Conservation (phyloP, 2,113 vertebrate genomes). For the Elgaria multicarinata region DNA sequence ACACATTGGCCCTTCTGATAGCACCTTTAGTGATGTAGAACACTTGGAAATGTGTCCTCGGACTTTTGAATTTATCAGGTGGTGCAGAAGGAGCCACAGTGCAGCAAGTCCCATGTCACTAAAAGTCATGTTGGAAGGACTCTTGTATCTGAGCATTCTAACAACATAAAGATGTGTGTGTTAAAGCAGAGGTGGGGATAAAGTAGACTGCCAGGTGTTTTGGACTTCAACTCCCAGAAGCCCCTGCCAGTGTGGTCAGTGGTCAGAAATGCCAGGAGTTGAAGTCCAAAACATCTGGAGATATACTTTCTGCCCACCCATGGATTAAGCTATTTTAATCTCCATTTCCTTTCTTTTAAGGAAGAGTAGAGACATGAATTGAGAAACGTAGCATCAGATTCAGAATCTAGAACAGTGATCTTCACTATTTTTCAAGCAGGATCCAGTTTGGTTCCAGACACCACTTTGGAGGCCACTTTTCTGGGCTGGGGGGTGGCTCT, state of each 20-base stretch:
- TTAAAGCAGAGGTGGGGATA: not conserved
- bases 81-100: not conserved
- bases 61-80: not conserved
- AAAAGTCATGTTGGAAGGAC: not conserved
- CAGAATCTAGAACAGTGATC: not conserved
- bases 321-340: not conserved
- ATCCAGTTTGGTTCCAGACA: no score
- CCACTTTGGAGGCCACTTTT: no score
- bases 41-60: not conserved
- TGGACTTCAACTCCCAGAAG: no score
- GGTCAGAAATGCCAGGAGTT: no score
- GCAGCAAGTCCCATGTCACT: not conserved
- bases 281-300: no score
- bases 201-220: no score
- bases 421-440: no score
- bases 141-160: not conserved
- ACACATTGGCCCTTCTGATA: not conserved
- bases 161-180: not conserved
- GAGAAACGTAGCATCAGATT: not conserved
- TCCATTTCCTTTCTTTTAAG: not conserved
- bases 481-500: no score
- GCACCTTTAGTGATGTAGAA: not conserved
- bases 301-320: no score
- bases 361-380: not conserved
- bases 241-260: no score